Percentiles rank a stretch among this genome's conserved stretches.
Evolutionary conservation across 2,888 invertebrate genomes (phyloP).

Genomic region (Trachelus tabidus): DNA sequence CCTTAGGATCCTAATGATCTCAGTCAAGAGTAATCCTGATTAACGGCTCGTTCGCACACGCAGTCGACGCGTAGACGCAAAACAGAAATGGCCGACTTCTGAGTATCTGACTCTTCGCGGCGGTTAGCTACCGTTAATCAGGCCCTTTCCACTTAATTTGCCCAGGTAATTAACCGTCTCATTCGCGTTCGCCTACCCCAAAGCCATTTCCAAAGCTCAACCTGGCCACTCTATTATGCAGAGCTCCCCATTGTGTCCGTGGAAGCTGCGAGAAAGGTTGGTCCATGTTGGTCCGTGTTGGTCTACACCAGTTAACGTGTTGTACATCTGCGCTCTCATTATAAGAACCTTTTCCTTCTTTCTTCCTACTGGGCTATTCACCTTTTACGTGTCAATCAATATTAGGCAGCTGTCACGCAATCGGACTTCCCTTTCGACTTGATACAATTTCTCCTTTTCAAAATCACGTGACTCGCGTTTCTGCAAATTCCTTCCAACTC

Average conservation of each 20-base stretch:
- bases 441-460: not conserved
- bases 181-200: slow-evolving; percentile 49
- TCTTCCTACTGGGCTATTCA: not conserved
- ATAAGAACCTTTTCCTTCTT: not conserved
- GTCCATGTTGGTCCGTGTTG: too few species aligned
- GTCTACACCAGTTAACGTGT: not conserved
- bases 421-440: not conserved
- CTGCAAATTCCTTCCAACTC: not conserved
- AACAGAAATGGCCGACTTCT: not conserved
- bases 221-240: slow-evolving; percentile 56
- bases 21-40: too few species aligned
- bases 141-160: slow-evolving; percentile 64
- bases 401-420: not conserved
- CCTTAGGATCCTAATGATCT: too few species aligned
- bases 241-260: slow-evolving; percentile 53
- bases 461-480: not conserved
- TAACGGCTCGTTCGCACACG: not conserved
- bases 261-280: slow-evolving; percentile 32
- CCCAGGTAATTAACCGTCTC: slow-evolving; percentile 60
- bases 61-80: not conserved
- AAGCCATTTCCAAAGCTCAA: slow-evolving; percentile 51
- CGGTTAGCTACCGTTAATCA: slow-evolving; percentile 47
- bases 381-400: not conserved
- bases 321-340: not conserved
- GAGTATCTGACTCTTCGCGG: not conserved